A percentile compares a stretch with the other conserved stretches of the same genome.
phyloP scores from a whole-genome alignment of 2,113 vertebrate species.

The Thunnus thynnus region DNA sequence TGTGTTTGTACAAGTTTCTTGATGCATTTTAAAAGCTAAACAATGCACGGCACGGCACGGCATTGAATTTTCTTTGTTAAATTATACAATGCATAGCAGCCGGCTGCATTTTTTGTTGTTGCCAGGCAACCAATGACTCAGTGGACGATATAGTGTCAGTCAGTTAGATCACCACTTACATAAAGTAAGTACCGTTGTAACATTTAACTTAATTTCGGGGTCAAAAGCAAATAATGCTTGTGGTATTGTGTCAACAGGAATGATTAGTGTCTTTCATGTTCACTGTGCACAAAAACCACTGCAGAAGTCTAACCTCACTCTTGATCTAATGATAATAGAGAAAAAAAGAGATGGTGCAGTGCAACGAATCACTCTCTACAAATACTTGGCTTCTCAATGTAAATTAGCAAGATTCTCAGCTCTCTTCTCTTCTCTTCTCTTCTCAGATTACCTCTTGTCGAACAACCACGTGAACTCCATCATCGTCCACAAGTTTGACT shows the following conservation, averaged over 20 bases:
- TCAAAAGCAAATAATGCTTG: neutral
- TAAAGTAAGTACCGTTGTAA: neutral
- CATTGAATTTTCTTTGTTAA: neutral
- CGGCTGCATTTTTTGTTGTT: constrained; percentile 24
- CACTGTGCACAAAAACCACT: neutral
- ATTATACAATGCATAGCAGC: neutral
- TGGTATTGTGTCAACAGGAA: neutral
- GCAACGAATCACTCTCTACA: too few species aligned
- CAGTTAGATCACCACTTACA: neutral
- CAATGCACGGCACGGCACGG: neutral
- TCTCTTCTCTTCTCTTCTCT: neutral
- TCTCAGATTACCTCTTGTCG: constrained; percentile 94
- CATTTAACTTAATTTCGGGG: too few species aligned
- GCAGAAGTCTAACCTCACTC: neutral
- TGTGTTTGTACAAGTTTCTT: neutral
- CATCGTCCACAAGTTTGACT: constrained; percentile 99
- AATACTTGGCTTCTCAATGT: neutral
- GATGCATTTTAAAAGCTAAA: neutral
- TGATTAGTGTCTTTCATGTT: neutral
- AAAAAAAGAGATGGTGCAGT: too few species aligned
- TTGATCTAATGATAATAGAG: neutral
- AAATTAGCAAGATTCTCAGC: too few species aligned
- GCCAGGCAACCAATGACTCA: constrained; percentile 13
- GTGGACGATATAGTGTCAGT: neutral
- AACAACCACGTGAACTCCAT: constrained; percentile 99